Evolutionary conservation across 2,888 invertebrate species (phyloP).

Genomic region (Holacanthella duospinosa): DNA sequence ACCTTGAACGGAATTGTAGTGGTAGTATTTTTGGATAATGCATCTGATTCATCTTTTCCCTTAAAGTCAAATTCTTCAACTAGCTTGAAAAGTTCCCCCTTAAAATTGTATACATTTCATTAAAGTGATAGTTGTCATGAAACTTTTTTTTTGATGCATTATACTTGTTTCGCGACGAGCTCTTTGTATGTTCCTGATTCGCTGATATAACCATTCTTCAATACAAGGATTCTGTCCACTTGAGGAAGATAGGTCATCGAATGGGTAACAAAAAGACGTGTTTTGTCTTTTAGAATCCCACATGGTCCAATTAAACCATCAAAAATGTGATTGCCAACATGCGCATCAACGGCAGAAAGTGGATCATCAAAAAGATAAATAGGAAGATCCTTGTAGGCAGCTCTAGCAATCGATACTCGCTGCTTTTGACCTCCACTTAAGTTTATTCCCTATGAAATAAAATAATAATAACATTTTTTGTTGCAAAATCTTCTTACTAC

Average conservation of each 20-base stretch:
- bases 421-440: slow-evolving; percentile 87
- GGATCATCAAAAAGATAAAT: slow-evolving; percentile 51
- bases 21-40: too few species aligned
- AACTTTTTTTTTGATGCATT: too few species aligned
- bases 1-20: too few species aligned
- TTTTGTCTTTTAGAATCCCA: slow-evolving; percentile 57
- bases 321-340: slow-evolving; percentile 95
- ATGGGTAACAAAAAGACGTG: slow-evolving; percentile 88
- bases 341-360: slow-evolving; percentile 50
- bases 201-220: slow-evolving; percentile 74
- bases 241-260: slow-evolving; percentile 84
- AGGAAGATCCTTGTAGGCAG: slow-evolving; percentile 44
- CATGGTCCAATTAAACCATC: slow-evolving; percentile 79
- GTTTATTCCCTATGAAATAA: slow-evolving; percentile 54
- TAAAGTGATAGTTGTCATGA: too few species aligned
- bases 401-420: slow-evolving; percentile 62
- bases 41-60: too few species aligned
- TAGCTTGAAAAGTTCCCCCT: too few species aligned
- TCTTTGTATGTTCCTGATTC: slow-evolving; percentile 85
- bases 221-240: slow-evolving; percentile 79
- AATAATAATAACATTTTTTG: too few species aligned
- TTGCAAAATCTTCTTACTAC: too few species aligned
- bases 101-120: too few species aligned
- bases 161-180: slow-evolving; percentile 70
- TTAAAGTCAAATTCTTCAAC: too few species aligned